Evolutionary conservation across 2,888 invertebrate species (phyloP), one percentile per base, ranked within the genome.

Genomic region (Eilema caniola): DNA sequence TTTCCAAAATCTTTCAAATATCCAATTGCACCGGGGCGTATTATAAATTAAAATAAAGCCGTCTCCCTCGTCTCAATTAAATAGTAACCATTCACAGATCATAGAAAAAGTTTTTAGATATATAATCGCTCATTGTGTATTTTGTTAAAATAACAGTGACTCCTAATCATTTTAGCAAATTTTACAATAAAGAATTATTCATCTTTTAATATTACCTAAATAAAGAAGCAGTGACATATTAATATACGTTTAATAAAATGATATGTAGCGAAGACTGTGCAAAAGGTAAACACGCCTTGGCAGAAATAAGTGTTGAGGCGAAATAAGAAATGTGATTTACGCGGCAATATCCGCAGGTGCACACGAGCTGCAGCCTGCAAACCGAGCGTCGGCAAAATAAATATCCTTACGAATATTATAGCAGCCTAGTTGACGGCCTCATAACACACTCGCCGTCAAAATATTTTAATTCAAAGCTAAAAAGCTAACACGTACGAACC

Each of bases 291-390:
- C 79, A 83, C 71, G 76, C 77, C 73, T 66, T 64, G 74, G 70
- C 33, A 84, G 84, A 84, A 86, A 89, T 90, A 90, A 90, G 87
- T 87, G 90, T 88, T 87, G 87, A 86, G 85, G 88, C 84, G 86
- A 89, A 91, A 92, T 92, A 92, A 92, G 91, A 91, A 93, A 92
- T 92, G 85, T 90, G 92, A 93, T 93, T 93, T 93, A 93, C 90
- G 90, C 85, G 87, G 92, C 90, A 92, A 93, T 92, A 92, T 92
- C 89, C 90, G 90, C 92, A 91, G 92, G 92, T 93, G 92, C 92
- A 93, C 86, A 83, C 82, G 88, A 89, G 88, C 80, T 90, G 88
- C 88, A 85, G 75, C 74, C 77, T 75, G 82, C 83, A 78, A 78
- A 75, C 78, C 76, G 77, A 74, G 76, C 74, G 75, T 71, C 74